These are phyloP conservation scores for Corydoras sp. DNA, from an alignment of 2,113 vertebrate species.

Conservation along the genomic window DNA sequence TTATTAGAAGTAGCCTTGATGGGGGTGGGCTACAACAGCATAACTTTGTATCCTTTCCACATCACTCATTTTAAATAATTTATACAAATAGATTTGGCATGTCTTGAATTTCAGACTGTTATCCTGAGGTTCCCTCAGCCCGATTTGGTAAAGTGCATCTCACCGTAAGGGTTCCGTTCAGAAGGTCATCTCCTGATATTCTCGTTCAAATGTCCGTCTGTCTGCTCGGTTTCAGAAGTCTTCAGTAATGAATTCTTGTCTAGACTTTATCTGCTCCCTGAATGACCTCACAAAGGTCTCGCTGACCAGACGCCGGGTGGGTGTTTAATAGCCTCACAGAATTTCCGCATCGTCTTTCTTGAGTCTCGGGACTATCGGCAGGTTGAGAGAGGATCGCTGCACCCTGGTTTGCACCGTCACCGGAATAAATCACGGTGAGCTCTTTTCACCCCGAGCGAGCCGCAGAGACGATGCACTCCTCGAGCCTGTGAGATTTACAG, in stretches of 20 bases:
- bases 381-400: conserved; percentile 18
- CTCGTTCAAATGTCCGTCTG: background rate
- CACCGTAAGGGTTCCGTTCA: background rate
- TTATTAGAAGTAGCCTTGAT: too few species aligned
- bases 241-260: conserved; percentile 11
- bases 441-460: conserved; percentile 26
- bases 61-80: too few species aligned
- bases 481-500: conserved; percentile 19
- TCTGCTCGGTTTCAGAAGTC: background rate
- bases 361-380: background rate
- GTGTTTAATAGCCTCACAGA: background rate
- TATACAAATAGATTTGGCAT: too few species aligned
- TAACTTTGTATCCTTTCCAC: too few species aligned
- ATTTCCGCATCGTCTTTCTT: background rate
- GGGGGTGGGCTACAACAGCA: too few species aligned
- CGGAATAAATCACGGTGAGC: conserved; percentile 25
- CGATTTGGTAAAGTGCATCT: background rate
- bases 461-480: conserved; percentile 18
- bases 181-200: background rate
- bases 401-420: conserved; percentile 8
- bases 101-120: too few species aligned
- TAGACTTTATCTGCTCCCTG: conserved; percentile 5
- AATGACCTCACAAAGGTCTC: conserved; percentile 2
- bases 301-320: background rate
- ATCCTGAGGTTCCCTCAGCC: background rate